phyloP scores from a whole-genome alignment of 1,140 invertebrate genomes.

The Drosophila ironensis region DNA sequence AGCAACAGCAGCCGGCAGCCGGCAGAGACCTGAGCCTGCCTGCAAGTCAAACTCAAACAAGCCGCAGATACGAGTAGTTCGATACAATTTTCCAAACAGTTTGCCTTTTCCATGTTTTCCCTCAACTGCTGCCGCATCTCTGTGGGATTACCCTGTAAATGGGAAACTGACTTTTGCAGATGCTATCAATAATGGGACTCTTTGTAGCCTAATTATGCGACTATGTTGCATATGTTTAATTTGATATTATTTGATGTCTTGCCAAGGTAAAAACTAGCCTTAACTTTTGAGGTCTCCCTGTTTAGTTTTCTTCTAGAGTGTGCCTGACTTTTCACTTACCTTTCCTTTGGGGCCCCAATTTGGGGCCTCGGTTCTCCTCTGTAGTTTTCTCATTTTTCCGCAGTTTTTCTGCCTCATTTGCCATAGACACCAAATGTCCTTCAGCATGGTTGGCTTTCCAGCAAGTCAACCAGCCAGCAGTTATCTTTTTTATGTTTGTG shows the following conservation, averaged over 20 bases:
- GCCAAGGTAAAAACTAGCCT: no score
- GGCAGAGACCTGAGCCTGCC: constrained; percentile 24
- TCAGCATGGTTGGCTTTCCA: constrained; percentile 48
- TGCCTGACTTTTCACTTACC: no score
- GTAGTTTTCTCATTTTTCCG: constrained; percentile 33
- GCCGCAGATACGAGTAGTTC: constrained; percentile 71
- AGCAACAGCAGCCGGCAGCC: background rate
- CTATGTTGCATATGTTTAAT: no score
- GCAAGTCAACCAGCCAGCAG: constrained; percentile 17
- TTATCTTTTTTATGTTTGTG: constrained; percentile 37
- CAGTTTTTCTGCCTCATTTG: constrained; percentile 75
- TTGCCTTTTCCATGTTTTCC: constrained; percentile 28
- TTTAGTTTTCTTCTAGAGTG: no score
- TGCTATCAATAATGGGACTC: no score
- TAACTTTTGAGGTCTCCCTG: no score
- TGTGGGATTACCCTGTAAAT: constrained; percentile 3
- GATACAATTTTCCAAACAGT: constrained; percentile 59
- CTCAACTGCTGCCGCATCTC: no score
- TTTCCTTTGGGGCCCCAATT: no score
- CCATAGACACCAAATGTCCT: constrained; percentile 63
- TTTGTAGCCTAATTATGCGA: no score
- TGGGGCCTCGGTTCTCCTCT: no score
- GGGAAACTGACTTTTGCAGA: no score
- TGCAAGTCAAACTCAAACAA: constrained; percentile 69
- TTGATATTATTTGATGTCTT: no score